Percentiles rank a stretch among this genome's conserved stretches.
Conservation (phyloP, 2,113 vertebrate genomes). For the Mesocricetus auratus region DNA sequence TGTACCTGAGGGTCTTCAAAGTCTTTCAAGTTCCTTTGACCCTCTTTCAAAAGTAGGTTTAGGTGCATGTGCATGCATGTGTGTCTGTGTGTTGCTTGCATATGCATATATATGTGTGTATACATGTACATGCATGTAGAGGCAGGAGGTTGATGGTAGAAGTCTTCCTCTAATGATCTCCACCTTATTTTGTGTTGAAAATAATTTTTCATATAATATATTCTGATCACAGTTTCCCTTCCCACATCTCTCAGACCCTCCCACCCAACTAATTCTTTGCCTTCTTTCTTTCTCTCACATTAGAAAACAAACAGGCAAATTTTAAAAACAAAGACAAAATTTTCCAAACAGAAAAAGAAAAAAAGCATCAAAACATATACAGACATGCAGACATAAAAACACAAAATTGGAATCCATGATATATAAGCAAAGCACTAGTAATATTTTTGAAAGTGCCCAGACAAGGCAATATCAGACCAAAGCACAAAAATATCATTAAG, state of each 20-base stretch:
- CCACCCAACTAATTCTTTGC: neutral
- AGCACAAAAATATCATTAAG: neutral
- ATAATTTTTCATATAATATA: neutral
- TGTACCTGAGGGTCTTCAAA: neutral
- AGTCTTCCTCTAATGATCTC: neutral
- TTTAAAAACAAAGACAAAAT: neutral
- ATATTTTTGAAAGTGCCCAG: too few relatives aligned
- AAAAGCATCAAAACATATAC: neutral
- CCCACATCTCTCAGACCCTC: neutral
- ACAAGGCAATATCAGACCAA: neutral
- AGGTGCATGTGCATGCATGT: neutral
- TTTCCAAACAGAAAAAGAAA: neutral
- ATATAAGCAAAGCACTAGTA: neutral
- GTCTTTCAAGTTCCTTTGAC: neutral
- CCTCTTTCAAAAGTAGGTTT: neutral
- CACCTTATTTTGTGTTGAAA: neutral
- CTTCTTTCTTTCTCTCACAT: neutral
- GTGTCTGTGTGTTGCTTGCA: neutral
- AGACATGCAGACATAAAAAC: neutral
- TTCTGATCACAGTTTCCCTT: too few relatives aligned
- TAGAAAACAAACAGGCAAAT: neutral
- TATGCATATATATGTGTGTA: neutral
- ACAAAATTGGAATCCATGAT: neutral
- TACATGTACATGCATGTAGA: neutral
- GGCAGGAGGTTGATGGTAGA: neutral